Evolutionary conservation across 2,797 vertebrate genomes (phyloP).

Genomic region (Sylvilagus floridanus): DNA sequence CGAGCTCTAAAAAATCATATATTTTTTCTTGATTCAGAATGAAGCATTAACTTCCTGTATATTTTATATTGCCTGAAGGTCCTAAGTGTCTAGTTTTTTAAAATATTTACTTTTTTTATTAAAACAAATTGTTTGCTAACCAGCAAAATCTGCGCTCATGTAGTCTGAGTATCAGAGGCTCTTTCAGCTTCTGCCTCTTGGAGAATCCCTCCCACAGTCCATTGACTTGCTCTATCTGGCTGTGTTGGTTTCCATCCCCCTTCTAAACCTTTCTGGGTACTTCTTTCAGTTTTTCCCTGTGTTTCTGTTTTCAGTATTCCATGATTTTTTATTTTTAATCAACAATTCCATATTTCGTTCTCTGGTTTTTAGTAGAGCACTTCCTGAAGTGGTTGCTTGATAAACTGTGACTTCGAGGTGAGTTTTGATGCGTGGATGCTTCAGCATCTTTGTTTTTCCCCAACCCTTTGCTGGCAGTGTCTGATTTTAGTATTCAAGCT

Average conservation of each 20-base stretch:
- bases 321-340: not conserved
- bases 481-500: not conserved
- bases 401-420: not conserved
- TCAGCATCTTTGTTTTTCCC: not conserved
- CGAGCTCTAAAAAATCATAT: not conserved
- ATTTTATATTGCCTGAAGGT: not conserved
- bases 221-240: not conserved
- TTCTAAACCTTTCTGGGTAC: not conserved
- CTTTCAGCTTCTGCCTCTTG: not conserved
- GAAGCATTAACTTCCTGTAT: not conserved
- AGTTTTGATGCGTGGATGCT: not conserved
- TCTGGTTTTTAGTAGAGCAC: not conserved
- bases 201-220: not conserved
- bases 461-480: not conserved
- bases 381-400: not conserved
- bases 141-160: not conserved
- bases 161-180: not conserved
- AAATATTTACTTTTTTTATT: not conserved
- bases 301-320: not conserved
- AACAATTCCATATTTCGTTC: not conserved
- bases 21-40: not conserved
- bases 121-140: not conserved
- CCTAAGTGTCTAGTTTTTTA: not conserved
- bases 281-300: not conserved
- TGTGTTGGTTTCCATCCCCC: not conserved